Evolutionary conservation across 2,113 vertebrate genomes (phyloP).

Genomic region (Megaleporinus macrocephalus): DNA sequence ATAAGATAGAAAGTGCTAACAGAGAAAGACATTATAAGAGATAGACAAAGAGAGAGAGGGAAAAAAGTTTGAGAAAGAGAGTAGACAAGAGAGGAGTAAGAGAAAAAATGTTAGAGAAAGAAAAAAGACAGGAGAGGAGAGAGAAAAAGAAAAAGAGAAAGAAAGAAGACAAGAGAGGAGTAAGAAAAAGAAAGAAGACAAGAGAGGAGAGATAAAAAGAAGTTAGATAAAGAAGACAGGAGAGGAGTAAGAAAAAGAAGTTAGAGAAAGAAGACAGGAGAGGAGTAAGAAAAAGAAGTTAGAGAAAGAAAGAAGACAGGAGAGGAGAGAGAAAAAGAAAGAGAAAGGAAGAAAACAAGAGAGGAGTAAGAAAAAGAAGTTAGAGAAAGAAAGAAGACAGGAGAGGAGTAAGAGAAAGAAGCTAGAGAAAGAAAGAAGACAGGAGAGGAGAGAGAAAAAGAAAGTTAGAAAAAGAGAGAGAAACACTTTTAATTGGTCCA

Average conservation of each 20-base stretch:
- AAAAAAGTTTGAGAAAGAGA: too few relatives aligned
- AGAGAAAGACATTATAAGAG: too few relatives aligned
- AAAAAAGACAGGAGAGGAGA: too few relatives aligned
- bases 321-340: too few relatives aligned
- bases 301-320: constrained; percentile 31
- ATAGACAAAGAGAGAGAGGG: constrained; percentile 9
- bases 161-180: neutral
- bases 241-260: constrained; percentile 21
- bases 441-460: neutral
- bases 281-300: neutral
- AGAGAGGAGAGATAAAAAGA: constrained; percentile 25
- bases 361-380: neutral
- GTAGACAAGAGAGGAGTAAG: too few relatives aligned
- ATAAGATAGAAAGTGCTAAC: too few relatives aligned
- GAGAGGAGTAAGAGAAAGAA: neutral
- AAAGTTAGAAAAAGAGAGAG: neutral
- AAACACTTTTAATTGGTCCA: constrained; percentile 40
- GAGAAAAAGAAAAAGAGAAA: too few relatives aligned
- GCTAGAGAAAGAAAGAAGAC: constrained; percentile 3
- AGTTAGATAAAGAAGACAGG: too few relatives aligned
- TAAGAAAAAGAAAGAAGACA: constrained; percentile 19
- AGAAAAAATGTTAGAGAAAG: too few relatives aligned
- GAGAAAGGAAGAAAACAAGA: constrained; percentile 13
- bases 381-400: constrained; percentile 26
- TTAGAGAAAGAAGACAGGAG: constrained; percentile 31